phyloP scores from a whole-genome alignment of 1,140 invertebrate genomes.

The Drosophila nannoptera region DNA sequence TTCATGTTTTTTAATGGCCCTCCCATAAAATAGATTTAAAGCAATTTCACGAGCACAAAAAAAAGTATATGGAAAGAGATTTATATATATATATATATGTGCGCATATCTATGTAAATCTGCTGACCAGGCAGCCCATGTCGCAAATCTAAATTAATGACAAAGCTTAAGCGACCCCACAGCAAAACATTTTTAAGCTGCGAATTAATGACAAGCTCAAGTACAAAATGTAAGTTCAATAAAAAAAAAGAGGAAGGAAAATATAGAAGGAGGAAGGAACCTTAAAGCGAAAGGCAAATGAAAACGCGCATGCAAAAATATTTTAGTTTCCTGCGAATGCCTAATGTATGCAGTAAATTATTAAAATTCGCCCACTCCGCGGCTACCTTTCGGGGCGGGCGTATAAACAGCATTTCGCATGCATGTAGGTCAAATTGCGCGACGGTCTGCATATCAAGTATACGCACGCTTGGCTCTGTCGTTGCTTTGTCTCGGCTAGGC shows the following conservation, averaged over 20 bases:
- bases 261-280: neutral
- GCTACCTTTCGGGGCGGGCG: slow-evolving; percentile 11
- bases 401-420: slow-evolving; percentile 37
- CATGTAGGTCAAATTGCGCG: slow-evolving; percentile 65
- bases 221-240: slow-evolving; percentile 67
- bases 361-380: slow-evolving; percentile 37
- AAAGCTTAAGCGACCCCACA: slow-evolving; percentile 52
- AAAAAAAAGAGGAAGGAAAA: slow-evolving; percentile 12
- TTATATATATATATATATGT: no score
- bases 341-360: slow-evolving; percentile 54
- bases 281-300: neutral
- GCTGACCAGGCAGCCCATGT: slow-evolving; percentile 48
- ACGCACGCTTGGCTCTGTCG: slow-evolving; percentile 50
- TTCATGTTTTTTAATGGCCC: slow-evolving; percentile 46
- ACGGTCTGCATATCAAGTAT: slow-evolving; percentile 60
- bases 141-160: slow-evolving; percentile 66
- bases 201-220: slow-evolving; percentile 41
- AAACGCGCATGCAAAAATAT: slow-evolving; percentile 15
- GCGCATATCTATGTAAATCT: no score
- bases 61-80: no score
- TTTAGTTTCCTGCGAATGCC: slow-evolving; percentile 33
- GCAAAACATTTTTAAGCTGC: slow-evolving; percentile 55
- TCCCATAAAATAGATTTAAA: slow-evolving; percentile 72
- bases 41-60: slow-evolving; percentile 43
- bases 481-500: slow-evolving; percentile 28